Evolutionary conservation across 23 tunicate genomes (phyloP).

Genomic region (Aplidium turbinatum): DNA sequence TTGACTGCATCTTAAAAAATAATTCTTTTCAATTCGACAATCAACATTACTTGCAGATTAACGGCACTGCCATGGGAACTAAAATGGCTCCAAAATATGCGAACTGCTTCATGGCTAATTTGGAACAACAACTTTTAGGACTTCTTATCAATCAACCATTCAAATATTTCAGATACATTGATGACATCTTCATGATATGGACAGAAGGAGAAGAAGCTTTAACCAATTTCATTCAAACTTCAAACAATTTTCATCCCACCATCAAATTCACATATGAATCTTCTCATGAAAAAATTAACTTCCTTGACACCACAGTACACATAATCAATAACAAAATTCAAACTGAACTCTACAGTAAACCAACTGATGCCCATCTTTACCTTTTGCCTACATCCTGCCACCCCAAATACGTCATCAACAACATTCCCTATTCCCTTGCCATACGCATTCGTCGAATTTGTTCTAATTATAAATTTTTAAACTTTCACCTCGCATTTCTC

Average conservation of each 20-base stretch:
- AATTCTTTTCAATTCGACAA: conserved; percentile 5
- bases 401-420: background rate
- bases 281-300: no score
- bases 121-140: background rate
- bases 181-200: no score
- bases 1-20: background rate
- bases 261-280: background rate
- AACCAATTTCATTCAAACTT: background rate
- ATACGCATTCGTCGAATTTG: no score
- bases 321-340: no score
- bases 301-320: no score
- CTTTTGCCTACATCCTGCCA: conserved; percentile 16
- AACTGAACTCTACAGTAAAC: background rate
- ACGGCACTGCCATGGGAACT: conserved; percentile 33
- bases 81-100: conserved; percentile 30
- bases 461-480: no score
- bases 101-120: conserved; percentile 10
- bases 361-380: conserved; percentile 9
- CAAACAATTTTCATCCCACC: background rate
- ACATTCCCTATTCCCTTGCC: no score
- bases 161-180: no score
- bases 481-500: no score
- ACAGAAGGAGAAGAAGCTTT: conserved; percentile 1
- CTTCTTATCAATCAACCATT: background rate
- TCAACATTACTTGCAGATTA: conserved; percentile 1